Evolutionary conservation across 2,113 vertebrate genomes (phyloP).

Genomic region (Anoplopoma fimbria): DNA sequence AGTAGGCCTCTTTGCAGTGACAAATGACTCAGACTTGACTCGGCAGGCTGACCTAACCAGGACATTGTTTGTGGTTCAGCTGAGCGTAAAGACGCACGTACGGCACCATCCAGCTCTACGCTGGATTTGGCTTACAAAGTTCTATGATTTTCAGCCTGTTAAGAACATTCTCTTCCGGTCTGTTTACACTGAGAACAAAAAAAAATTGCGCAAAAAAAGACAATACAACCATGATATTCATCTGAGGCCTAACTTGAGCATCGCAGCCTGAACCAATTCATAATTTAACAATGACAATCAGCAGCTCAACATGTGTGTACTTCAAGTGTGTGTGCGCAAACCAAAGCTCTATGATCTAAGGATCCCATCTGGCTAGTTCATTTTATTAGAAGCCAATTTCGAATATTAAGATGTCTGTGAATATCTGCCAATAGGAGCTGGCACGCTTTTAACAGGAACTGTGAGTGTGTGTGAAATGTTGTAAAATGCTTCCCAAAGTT

Average conservation of each 20-base stretch:
- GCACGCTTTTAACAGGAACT: conserved; percentile 17
- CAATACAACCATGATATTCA: neutral
- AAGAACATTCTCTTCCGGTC: neutral
- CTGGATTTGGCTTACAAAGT: conserved; percentile 19
- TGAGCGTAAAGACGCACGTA: conserved; percentile 8
- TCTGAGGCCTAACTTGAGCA: conserved; percentile 11
- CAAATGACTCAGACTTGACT: conserved; percentile 47
- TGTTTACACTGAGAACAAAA: conserved; percentile 28
- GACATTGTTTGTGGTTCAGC: conserved; percentile 23
- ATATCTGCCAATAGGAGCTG: conserved; percentile 55
- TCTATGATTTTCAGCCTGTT: neutral
- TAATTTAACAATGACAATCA: conserved; percentile 23
- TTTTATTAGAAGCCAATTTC: conserved; percentile 53
- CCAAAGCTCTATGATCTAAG: conserved; percentile 22
- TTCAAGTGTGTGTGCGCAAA: neutral
- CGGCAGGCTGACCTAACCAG: conserved; percentile 4
- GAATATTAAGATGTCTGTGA: conserved; percentile 50
- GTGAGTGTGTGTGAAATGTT: conserved; percentile 18
- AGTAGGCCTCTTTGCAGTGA: conserved; percentile 36
- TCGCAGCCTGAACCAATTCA: neutral
- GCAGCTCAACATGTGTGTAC: neutral
- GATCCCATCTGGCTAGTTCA: conserved; percentile 56
- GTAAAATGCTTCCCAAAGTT: conserved; percentile 30
- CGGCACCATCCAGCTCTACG: neutral
- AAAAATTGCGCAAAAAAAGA: neutral